Base-by-base conservation (phyloP, 2,888 invertebrate species). In the Mantis religiosa region DNA sequence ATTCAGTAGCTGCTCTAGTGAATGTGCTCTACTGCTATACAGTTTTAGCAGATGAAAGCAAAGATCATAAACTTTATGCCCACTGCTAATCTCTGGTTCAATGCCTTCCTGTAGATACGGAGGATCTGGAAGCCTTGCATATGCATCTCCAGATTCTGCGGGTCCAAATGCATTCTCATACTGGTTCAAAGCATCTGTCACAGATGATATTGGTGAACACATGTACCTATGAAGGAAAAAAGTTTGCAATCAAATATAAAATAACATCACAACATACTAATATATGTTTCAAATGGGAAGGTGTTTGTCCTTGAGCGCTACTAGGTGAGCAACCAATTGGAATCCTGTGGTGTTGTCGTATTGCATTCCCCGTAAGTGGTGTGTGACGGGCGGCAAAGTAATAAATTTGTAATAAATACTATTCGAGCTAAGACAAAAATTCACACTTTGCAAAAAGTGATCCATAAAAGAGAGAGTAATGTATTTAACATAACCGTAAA, bases 11-110 rank as follows among this genome's bases (percentile, higher is more conserved):
- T 94, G 93, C 91, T 97, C 96, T 85, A 98, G 91, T 0, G 96
- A 94, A 92, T 96, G 95, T 90, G 94, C 94, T 28, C 94, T 94
- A 87, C 95, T 94, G 3, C 96, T 96, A 92, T 97, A 97, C 14
- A 98, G 94, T 90, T 97, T 95, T 27, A 99, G 92, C 89, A 99
- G 93, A 92, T 98, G 97, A 93, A 97, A 98, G 88, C 97, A 96
- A 0, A 98, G 93, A 93, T 98, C 98, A 90, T 93, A 93, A 28
- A 93, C 92, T 28, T 91, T 90, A 54, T 92, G 92, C 71, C 54
- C 94, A 85, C 85, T 89, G 89, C 84, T 89, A 27, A 82, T 82
- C 20, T 89, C 91, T 34, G 91, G 91, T 89, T 90, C 88, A 54
- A 90, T 90, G 84, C 89, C 90, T 12, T 89, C 88, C 83, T 88